These are phyloP conservation scores for Mimumesa dahlbomi DNA, from an alignment of 2,888 invertebrate species.

Conservation along the genomic window DNA sequence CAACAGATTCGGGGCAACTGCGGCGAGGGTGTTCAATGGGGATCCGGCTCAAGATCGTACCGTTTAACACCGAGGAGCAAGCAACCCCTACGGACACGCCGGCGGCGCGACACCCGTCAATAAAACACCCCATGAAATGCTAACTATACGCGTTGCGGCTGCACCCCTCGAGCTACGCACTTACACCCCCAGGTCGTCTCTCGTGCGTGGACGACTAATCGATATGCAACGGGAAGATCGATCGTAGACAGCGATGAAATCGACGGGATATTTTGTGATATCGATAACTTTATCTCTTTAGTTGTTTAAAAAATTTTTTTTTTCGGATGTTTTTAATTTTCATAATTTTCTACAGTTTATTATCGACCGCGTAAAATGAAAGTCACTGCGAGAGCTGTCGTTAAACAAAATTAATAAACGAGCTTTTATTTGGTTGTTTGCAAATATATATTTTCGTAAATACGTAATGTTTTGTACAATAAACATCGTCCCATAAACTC, in stretches of 20 bases:
- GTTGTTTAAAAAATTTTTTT: no score
- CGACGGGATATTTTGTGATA: no score
- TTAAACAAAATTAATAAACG: constrained; percentile 16
- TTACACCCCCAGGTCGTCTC: constrained; percentile 31
- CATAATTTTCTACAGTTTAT: constrained; percentile 4
- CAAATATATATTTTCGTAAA: constrained; percentile 10
- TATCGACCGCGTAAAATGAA: constrained; percentile 9
- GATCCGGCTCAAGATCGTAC: constrained; percentile 74
- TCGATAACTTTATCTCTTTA: not conserved
- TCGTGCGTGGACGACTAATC: constrained; percentile 18
- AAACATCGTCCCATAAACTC: not conserved
- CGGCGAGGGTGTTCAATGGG: constrained; percentile 51
- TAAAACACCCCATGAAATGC: constrained; percentile 73
- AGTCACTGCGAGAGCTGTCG: constrained; percentile 2
- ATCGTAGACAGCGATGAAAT: not conserved
- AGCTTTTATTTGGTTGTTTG: constrained; percentile 8
- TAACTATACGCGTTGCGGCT: constrained; percentile 71
- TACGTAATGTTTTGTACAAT: constrained; percentile 10
- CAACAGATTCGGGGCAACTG: constrained; percentile 42
- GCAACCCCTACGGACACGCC: constrained; percentile 63
- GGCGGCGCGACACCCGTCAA: constrained; percentile 70
- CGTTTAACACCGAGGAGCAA: constrained; percentile 68
- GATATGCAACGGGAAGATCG: constrained; percentile 10
- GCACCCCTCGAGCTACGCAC: constrained; percentile 46
- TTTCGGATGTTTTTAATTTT: not conserved